Evolutionary conservation across 2,113 vertebrate genomes (phyloP).

Genomic region (Gnathonemus longibarbis): DNA sequence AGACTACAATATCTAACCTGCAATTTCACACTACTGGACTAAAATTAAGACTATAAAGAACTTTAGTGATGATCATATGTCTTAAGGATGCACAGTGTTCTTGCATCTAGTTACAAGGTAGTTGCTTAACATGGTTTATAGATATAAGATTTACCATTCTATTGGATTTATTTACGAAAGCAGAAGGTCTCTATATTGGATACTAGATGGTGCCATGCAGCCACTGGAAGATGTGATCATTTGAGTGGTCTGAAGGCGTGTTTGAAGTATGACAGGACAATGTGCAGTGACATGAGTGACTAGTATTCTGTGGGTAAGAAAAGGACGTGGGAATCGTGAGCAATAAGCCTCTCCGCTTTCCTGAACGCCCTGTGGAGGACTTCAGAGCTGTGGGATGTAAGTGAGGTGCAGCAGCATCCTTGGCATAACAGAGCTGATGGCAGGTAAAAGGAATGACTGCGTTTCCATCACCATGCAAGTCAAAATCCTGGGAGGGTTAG

Average conservation of each 20-base stretch:
- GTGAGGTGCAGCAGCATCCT: background rate
- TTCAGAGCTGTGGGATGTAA: background rate
- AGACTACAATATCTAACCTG: background rate
- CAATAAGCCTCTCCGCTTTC: background rate
- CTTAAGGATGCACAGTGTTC: background rate
- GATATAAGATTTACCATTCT: background rate
- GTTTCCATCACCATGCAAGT: background rate
- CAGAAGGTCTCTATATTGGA: background rate
- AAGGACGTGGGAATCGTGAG: background rate
- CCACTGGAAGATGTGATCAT: background rate
- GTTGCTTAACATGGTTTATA: background rate
- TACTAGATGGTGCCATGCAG: background rate
- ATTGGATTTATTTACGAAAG: background rate
- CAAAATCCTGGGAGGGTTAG: background rate
- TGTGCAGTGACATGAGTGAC: background rate
- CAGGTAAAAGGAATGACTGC: background rate
- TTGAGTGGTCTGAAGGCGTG: background rate
- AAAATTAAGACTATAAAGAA: background rate
- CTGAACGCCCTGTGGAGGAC: background rate
- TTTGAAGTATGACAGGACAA: background rate
- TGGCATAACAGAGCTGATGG: background rate
- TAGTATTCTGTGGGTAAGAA: background rate
- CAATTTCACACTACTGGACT: background rate
- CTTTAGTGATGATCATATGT: background rate
- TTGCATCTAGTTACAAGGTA: background rate